Percentiles rank a stretch among this genome's conserved stretches.
These are phyloP conservation scores for Manis pentadactyla DNA, from an alignment of 2,797 vertebrate species.

Conservation along the genomic window DNA sequence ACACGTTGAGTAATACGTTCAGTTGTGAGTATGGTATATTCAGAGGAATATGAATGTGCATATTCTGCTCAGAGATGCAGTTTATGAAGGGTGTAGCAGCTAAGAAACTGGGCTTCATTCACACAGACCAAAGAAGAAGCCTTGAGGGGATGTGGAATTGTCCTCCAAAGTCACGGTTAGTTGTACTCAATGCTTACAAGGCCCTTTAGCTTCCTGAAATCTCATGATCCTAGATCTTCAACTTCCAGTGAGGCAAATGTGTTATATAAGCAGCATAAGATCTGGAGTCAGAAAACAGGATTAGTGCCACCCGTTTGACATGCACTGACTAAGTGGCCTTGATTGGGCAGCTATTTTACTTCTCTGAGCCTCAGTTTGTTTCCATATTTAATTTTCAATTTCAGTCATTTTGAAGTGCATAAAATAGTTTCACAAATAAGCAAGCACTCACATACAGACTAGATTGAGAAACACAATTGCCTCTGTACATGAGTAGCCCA, in stretches of 20 bases:
- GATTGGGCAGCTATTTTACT: not conserved
- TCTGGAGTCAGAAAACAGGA: not conserved
- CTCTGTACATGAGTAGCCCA: accelerated
- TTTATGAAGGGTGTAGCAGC: not conserved
- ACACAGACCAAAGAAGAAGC: not conserved
- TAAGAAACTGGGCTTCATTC: not conserved
- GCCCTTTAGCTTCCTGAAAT: not conserved
- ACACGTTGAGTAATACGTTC: accelerated
- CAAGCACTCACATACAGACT: not conserved
- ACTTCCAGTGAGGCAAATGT: not conserved
- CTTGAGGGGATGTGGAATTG: not conserved
- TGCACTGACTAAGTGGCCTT: not conserved
- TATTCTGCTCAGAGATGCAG: not conserved
- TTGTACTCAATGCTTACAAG: not conserved
- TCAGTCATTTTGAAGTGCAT: not conserved
- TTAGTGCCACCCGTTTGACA: not conserved
- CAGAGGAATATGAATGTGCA: not conserved
- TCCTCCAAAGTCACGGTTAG: not conserved
- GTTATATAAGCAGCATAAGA: not conserved
- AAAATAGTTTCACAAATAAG: not conserved
- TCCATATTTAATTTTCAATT: not conserved
- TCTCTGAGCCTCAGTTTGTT: not conserved
- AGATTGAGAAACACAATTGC: not conserved
- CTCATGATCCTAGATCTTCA: not conserved
- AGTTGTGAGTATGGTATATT: not conserved